Conservation (phyloP, 2,113 vertebrate species). For the Tautogolabrus adspersus region DNA sequence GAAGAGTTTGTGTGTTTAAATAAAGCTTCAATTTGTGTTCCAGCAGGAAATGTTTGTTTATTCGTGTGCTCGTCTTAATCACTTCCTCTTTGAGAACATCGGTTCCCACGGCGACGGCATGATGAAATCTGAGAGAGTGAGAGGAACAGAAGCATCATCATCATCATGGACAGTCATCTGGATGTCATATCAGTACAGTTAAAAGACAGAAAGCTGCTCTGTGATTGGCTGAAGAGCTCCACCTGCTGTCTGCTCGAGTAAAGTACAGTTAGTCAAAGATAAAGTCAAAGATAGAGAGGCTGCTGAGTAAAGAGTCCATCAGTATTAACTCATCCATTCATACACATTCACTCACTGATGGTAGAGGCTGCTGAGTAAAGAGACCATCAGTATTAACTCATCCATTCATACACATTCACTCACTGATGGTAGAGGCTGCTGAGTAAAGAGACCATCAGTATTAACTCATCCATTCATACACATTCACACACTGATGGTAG, state of each 20-base stretch:
- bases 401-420: no score
- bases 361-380: no score
- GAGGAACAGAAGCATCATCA: background rate
- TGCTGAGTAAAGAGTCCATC: no score
- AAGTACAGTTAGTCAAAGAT: background rate
- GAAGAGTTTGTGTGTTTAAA: constrained; percentile 19
- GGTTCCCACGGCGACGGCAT: constrained; percentile 1
- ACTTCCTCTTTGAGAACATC: constrained; percentile 30
- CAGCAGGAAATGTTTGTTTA: constrained; percentile 30
- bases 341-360: no score
- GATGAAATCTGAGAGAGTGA: background rate
- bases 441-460: no score
- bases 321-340: no score
- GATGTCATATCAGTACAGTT: background rate
- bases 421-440: no score
- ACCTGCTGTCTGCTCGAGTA: background rate
- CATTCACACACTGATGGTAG: no score
- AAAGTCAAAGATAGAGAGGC: no score
- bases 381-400: no score
- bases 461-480: no score
- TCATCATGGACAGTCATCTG: background rate
- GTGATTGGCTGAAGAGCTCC: background rate
- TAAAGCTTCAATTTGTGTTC: constrained; percentile 2
- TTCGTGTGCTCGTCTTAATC: constrained; percentile 15
- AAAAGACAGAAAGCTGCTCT: background rate